Evolutionary conservation across 2,797 vertebrate species (phyloP).

Genomic region (Alfaro cultratus): DNA sequence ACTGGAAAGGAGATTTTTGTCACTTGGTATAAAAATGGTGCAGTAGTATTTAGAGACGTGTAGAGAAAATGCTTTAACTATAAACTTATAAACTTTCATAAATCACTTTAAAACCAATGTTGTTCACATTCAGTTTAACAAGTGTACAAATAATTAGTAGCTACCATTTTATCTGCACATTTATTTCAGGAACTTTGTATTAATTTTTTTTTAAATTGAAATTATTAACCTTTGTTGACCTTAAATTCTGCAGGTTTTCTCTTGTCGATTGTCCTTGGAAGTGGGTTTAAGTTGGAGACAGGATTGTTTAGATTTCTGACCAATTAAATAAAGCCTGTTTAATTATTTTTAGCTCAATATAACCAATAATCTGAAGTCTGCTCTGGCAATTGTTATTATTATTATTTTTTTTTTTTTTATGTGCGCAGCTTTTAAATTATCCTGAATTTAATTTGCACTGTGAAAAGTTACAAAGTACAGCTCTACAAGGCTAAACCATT

Average conservation of each 20-base stretch:
- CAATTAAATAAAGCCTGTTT: neutral
- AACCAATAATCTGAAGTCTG: neutral
- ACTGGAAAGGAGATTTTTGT: constrained; percentile 7
- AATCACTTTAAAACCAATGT: neutral
- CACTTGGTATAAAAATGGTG: neutral
- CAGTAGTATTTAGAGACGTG: neutral
- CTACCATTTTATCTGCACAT: neutral
- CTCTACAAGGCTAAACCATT: neutral
- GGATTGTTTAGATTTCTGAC: neutral
- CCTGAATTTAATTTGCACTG: neutral
- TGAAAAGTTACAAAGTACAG: neutral
- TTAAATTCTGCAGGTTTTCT: neutral
- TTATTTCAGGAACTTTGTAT: neutral
- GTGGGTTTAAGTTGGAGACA: neutral
- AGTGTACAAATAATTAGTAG: neutral
- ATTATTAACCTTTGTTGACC: neutral
- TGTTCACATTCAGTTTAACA: neutral
- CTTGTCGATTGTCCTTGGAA: neutral
- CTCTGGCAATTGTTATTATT: too few species aligned
- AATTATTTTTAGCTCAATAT: neutral
- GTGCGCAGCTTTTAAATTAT: neutral
- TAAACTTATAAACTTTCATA: neutral
- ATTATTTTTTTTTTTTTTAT: too few species aligned
- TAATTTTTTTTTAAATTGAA: neutral
- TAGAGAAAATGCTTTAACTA: neutral